Conservation (phyloP, 1,140 invertebrate genomes). For the Samia ricini region DNA sequence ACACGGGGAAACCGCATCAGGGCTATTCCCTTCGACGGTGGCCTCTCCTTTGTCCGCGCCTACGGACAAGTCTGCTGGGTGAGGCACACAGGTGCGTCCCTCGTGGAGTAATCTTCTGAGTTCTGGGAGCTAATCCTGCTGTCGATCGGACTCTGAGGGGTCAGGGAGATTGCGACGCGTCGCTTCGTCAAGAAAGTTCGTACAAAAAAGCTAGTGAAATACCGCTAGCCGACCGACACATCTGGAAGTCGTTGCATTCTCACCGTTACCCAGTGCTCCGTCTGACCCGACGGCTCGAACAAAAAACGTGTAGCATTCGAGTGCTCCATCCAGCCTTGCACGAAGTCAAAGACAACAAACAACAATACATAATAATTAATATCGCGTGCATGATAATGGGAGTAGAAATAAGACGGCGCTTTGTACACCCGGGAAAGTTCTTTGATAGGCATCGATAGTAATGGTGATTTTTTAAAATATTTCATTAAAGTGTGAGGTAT, state of each 20-base stretch:
- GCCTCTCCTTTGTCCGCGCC: no score
- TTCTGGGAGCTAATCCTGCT: no score
- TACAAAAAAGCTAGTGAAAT: conserved; percentile 51
- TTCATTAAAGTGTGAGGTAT: background rate
- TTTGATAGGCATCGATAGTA: background rate
- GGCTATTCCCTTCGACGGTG: no score
- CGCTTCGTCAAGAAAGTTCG: conserved; percentile 23
- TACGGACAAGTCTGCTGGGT: no score
- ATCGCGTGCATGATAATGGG: background rate
- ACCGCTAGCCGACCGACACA: conserved; percentile 63
- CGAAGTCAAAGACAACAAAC: conserved; percentile 9
- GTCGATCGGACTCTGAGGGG: no score
- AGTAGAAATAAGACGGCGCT: background rate
- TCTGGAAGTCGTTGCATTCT: conserved; percentile 64
- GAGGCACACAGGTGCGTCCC: no score
- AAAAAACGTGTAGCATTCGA: conserved; percentile 53
- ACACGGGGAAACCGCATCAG: no score
- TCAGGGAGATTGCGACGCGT: no score
- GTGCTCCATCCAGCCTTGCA: conserved; percentile 47
- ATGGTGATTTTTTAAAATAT: background rate
- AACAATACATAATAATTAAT: conserved; percentile 26
- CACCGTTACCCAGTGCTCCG: conserved; percentile 50
- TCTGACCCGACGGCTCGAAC: conserved; percentile 38
- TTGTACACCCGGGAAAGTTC: background rate
- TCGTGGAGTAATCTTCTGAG: no score